These are phyloP conservation scores for Amphipyra berbera DNA, from an alignment of 2,888 invertebrate species.

Conservation along the genomic window DNA sequence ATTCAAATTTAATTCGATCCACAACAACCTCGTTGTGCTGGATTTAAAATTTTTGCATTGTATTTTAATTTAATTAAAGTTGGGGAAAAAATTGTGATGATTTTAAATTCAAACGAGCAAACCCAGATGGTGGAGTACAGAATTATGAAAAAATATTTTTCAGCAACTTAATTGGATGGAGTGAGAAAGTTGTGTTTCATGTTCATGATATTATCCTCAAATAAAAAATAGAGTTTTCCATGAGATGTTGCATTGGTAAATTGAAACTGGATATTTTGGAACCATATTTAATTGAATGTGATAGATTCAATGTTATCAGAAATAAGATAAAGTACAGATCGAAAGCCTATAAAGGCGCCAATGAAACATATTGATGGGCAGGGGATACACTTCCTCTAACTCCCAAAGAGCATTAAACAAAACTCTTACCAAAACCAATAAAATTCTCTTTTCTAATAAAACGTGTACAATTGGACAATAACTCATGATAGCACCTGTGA, in stretches of 20 bases:
- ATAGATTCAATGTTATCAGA: background rate
- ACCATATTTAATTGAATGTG: background rate
- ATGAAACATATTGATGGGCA: conserved; percentile 8
- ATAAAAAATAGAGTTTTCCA: conserved; percentile 11
- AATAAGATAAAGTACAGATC: background rate
- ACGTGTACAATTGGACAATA: conserved; percentile 76
- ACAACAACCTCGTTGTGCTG: conserved; percentile 52
- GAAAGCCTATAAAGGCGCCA: background rate
- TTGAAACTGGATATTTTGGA: background rate
- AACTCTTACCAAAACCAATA: conserved; percentile 52
- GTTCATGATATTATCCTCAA: conserved; percentile 18
- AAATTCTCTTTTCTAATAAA: conserved; percentile 74
- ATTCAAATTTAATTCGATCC: conserved; percentile 79
- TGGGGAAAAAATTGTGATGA: conserved; percentile 44
- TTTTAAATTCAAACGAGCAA: conserved; percentile 61
- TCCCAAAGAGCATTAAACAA: conserved; percentile 34
- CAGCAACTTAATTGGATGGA: conserved; percentile 21
- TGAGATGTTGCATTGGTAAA: background rate
- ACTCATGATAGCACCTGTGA: conserved; percentile 81
- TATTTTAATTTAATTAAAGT: conserved; percentile 61
- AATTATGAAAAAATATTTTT: conserved; percentile 42
- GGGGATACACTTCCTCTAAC: conserved; percentile 24
- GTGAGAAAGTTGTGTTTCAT: conserved; percentile 25
- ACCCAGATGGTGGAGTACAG: conserved; percentile 39
- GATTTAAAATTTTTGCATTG: conserved; percentile 59